Conservation (phyloP, 1,140 invertebrate genomes). For the Drosophila virilis region DNA sequence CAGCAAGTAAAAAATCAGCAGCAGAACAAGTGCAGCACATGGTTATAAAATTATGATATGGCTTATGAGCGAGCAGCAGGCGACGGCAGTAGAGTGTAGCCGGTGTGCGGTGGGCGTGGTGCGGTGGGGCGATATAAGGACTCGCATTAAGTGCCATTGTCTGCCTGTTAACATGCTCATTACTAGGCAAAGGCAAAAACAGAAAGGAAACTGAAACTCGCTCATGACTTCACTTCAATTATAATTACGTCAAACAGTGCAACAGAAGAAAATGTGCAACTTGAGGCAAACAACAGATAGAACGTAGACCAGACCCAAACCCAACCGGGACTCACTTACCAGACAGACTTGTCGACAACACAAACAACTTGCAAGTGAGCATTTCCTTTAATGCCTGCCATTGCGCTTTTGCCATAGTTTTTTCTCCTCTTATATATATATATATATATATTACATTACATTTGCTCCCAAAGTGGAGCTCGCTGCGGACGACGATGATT, state of each 20-base stretch:
- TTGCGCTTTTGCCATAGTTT: constrained; percentile 43
- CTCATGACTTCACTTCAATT: constrained; percentile 83
- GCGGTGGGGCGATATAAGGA: constrained; percentile 16
- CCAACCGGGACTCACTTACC: constrained; percentile 31
- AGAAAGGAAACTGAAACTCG: constrained; percentile 58
- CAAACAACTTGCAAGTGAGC: constrained; percentile 74
- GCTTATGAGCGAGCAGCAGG: constrained; percentile 44
- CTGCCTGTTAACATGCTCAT: constrained; percentile 83
- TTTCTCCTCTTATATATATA: constrained; percentile 34
- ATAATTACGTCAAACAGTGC: constrained; percentile 83
- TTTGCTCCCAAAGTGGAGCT: constrained; percentile 70
- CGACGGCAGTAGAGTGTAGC: background rate
- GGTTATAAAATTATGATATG: constrained; percentile 78
- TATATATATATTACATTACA: constrained; percentile 79
- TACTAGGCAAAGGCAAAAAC: constrained; percentile 64
- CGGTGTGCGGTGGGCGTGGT: background rate
- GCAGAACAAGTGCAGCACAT: constrained; percentile 54
- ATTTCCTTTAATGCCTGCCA: constrained; percentile 79
- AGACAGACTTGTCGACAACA: constrained; percentile 60
- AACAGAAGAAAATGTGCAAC: constrained; percentile 79
- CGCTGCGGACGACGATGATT: constrained; percentile 38
- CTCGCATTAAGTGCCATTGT: constrained; percentile 75
- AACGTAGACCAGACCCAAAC: constrained; percentile 23
- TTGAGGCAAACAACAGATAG: constrained; percentile 76
- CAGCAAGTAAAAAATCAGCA: background rate